Evolutionary conservation across 2,113 vertebrate genomes (phyloP).

Genomic region (Seriola rivoliana): DNA sequence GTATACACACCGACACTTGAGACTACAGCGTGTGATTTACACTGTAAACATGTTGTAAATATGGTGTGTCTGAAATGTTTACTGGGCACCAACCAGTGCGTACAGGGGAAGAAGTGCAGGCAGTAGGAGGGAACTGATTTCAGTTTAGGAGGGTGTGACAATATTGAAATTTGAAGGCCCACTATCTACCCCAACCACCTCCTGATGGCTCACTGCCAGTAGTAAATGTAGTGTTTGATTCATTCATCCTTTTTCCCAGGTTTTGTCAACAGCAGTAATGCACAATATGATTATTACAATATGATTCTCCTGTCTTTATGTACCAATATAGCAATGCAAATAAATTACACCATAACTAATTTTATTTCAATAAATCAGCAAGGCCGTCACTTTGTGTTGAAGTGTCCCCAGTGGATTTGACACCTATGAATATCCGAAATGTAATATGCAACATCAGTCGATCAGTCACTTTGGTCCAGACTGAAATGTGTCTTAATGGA

Average conservation of each 20-base stretch:
- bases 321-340: neutral
- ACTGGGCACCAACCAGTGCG: neutral
- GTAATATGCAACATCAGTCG: neutral
- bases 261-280: too few species aligned
- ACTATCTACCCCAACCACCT: neutral
- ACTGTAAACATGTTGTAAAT: neutral
- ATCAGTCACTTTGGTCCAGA: too few species aligned
- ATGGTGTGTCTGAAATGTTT: neutral
- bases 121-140: neutral
- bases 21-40: neutral
- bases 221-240: neutral
- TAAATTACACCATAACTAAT: neutral
- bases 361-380: neutral
- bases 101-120: too few species aligned
- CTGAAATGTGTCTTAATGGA: too few species aligned
- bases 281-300: too few species aligned
- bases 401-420: too few species aligned
- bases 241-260: neutral
- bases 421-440: neutral
- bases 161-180: neutral
- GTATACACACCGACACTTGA: neutral
- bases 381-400: too few species aligned
- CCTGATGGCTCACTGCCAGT: neutral
- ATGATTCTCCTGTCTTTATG: too few species aligned
- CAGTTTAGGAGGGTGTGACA: neutral